phyloP scores from a whole-genome alignment of 2,888 invertebrate genomes.

The Tetheella fluctuosa region DNA sequence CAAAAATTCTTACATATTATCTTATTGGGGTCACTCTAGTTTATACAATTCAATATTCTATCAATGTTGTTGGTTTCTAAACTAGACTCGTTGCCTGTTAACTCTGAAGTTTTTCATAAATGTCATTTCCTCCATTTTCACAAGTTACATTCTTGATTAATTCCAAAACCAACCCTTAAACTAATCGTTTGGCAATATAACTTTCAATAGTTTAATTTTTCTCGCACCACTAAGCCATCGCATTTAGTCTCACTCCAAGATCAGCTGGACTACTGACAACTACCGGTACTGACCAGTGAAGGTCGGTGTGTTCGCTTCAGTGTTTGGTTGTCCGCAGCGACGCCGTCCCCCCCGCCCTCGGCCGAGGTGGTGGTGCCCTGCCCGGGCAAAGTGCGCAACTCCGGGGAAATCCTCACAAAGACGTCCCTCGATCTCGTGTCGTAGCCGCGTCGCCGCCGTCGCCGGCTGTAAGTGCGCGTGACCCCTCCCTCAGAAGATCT shows the following conservation, averaged over 20 bases:
- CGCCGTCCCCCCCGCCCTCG: slow-evolving; percentile 48
- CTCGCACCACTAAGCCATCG: background rate
- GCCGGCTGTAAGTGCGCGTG: slow-evolving; percentile 65
- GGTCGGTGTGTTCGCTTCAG: slow-evolving; percentile 26
- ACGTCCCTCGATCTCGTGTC: slow-evolving; percentile 55
- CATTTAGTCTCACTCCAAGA: background rate
- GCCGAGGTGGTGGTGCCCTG: slow-evolving; percentile 71
- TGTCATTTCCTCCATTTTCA: background rate
- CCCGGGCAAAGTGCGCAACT: slow-evolving; percentile 72
- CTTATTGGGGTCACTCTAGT: background rate
- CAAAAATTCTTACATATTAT: background rate
- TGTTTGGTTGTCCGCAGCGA: slow-evolving; percentile 54
- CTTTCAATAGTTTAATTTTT: slow-evolving; percentile 2
- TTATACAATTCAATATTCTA: background rate
- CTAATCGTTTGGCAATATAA: slow-evolving; percentile 5
- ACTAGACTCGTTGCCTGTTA: background rate
- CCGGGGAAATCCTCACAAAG: slow-evolving; percentile 60
- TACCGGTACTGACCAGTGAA: slow-evolving; percentile 14
- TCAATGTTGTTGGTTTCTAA: background rate
- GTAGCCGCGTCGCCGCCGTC: slow-evolving; percentile 41
- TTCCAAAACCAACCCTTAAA: slow-evolving; percentile 4
- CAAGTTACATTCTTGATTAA: background rate
- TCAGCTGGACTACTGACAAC: slow-evolving; percentile 16
- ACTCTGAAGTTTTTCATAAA: background rate
- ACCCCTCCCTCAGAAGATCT: slow-evolving; percentile 30